phyloP scores from a whole-genome alignment of 2,888 invertebrate genomes.

The Bursaphelenchus okinawaensis region DNA sequence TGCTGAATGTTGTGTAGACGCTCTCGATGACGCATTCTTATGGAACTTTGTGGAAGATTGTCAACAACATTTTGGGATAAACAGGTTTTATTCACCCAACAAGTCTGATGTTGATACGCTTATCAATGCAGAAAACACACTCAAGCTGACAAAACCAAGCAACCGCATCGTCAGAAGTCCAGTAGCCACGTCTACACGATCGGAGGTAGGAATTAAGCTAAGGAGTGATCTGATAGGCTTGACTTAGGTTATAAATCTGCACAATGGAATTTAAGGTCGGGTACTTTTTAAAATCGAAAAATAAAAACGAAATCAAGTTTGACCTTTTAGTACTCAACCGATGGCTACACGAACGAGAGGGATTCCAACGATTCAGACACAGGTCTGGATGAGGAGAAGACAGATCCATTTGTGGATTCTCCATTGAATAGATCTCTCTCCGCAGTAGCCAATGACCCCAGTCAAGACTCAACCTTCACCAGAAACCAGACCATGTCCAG shows the following conservation, averaged over 20 bases:
- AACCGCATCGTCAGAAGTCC: neutral
- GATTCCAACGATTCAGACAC: neutral
- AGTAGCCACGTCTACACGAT: neutral
- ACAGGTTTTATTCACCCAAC: conserved; percentile 10
- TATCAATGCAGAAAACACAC: neutral
- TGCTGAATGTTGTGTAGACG: conserved; percentile 22
- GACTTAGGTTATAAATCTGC: no score
- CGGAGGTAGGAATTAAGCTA: neutral
- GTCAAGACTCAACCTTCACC: neutral
- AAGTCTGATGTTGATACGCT: neutral
- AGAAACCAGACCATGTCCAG: neutral
- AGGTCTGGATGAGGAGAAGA: neutral
- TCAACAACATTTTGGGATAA: conserved; percentile 12
- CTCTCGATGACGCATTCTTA: conserved; percentile 18
- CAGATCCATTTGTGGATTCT: neutral
- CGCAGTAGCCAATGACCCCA: conserved; percentile 8
- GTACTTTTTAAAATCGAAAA: neutral
- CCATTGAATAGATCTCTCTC: conserved; percentile 5
- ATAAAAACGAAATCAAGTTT: neutral
- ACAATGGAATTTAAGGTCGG: no score
- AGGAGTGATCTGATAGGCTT: no score
- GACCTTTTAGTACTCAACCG: neutral
- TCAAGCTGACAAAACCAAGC: neutral
- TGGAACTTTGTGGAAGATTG: conserved; percentile 18
- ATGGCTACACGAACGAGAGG: neutral